Evolutionary conservation across 1,140 invertebrate genomes (phyloP).

Genomic region (Oryctes rhinoceros): DNA sequence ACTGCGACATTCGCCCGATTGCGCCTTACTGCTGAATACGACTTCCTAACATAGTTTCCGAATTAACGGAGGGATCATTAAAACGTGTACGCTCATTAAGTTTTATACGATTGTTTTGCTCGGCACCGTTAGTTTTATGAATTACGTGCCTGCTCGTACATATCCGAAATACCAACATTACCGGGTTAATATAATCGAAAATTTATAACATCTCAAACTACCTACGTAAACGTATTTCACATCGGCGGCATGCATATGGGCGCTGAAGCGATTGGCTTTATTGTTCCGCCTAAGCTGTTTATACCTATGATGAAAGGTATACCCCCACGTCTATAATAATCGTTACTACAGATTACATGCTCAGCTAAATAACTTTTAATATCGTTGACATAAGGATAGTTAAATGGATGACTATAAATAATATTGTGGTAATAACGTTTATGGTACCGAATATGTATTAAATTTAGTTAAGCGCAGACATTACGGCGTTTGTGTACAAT

Average conservation of each 20-base stretch:
- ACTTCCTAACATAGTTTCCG: not conserved
- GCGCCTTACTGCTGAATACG: not conserved
- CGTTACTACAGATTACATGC: not conserved
- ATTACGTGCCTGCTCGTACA: not conserved
- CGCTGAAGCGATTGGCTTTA: not conserved
- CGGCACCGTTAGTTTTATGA: not conserved
- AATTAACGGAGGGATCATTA: slow-evolving; percentile 9
- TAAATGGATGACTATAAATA: not conserved
- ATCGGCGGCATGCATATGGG: not conserved
- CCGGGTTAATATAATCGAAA: not conserved
- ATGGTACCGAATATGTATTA: too few relatives aligned
- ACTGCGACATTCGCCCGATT: not conserved
- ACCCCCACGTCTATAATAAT: not conserved
- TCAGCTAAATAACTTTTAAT: not conserved
- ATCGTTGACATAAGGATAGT: not conserved
- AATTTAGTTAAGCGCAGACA: too few relatives aligned
- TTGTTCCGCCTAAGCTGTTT: not conserved
- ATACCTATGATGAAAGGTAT: not conserved
- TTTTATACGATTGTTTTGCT: not conserved
- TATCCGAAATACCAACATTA: not conserved
- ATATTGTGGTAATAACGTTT: not conserved
- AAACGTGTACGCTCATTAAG: slow-evolving; percentile 6
- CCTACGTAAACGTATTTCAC: not conserved
- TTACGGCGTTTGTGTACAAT: too few relatives aligned
- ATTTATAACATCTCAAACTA: not conserved